Base-by-base conservation (phyloP, 2,797 vertebrate species). In the Salmo trutta region DNA sequence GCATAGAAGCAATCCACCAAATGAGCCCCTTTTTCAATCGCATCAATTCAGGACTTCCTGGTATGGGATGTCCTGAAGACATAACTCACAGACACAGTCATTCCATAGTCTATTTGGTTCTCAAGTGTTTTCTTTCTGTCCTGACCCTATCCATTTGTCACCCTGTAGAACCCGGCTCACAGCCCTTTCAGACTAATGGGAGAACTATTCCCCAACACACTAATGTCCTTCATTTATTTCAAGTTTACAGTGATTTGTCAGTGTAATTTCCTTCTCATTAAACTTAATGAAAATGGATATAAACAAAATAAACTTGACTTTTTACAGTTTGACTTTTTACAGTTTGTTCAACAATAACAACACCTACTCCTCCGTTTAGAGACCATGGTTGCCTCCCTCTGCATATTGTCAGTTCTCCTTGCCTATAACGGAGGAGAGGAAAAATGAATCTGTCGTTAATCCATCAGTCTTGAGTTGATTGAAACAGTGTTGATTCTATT, bases 391-490 rank as follows among this genome's bases (percentile, higher is more conserved):
- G 70, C 81, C 83, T 87, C 78, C 76, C 86, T 89, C 83, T 84
- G 80, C 80, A 81, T 76, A 83, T 81, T 59, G 88, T 85, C 71
- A 68, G 80, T 85, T 85, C 83, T 80, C 78, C 76, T 85, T 29
- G 5, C 77, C 82, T 74, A 80, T 89, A 90, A 89, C 88, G 82
- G 17, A 53, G 53, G 54, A 10, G 78, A 85, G 80, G 78, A 83
- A 85, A 89, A 92, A 92, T 86, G 79, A 87, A 87, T 91, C 90
- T 89, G 90, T 90, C 88, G 89, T 93, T 91, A 92, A 93, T 93
- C 91, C 79, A 91, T 93, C 89, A 88, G 81, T 87, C 74, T 59
- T 1, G 14, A 76, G 75, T 83, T 93, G 92, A 92, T 88, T 91
- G 91, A 92, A 87, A 90, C 71, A 29, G 83, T 85, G 85, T 93